A percentile compares a stretch with the other conserved stretches of the same genome.
phyloP scores from a whole-genome alignment of 2,797 vertebrate species.

The Gastrophryne carolinensis region DNA sequence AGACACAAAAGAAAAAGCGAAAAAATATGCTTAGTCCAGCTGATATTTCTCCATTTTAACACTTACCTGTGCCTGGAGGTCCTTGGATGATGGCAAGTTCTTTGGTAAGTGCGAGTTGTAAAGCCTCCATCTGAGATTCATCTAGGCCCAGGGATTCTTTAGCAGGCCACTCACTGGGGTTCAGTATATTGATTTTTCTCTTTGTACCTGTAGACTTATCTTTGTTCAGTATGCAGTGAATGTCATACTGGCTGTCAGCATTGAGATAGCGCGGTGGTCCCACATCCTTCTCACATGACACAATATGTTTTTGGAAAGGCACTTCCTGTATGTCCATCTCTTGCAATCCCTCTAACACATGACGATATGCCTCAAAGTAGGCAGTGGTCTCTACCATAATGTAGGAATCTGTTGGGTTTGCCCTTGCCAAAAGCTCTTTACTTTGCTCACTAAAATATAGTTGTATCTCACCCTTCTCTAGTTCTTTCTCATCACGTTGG shows the following conservation, averaged over 20 bases:
- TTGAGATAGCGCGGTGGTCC: slow-evolving; percentile 76
- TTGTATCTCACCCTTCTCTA: slow-evolving; percentile 75
- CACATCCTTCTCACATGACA: slow-evolving; percentile 78
- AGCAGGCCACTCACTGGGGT: slow-evolving; percentile 74
- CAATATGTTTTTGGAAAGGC: slow-evolving; percentile 92
- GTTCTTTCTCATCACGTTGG: slow-evolving; percentile 71
- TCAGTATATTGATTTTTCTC: slow-evolving; percentile 67
- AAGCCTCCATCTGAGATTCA: slow-evolving; percentile 84
- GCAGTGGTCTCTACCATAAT: slow-evolving; percentile 93
- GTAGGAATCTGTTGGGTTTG: slow-evolving; percentile 77
- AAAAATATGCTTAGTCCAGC: too few species aligned
- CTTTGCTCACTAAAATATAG: slow-evolving; percentile 81
- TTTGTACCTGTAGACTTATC: slow-evolving; percentile 12
- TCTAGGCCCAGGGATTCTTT: slow-evolving; percentile 81
- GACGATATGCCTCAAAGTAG: slow-evolving; percentile 92
- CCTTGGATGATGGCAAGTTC: slow-evolving; percentile 93
- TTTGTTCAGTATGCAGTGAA: slow-evolving; percentile 64
- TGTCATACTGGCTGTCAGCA: slow-evolving; percentile 66
- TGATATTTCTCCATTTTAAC: too few species aligned
- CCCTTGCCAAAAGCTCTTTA: slow-evolving; percentile 66
- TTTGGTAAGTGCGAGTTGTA: slow-evolving; percentile 86
- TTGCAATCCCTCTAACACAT: slow-evolving; percentile 87
- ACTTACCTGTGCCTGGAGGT: slow-evolving; percentile 86
- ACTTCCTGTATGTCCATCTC: slow-evolving; percentile 75
- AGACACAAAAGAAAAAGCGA: too few species aligned